Evolutionary conservation across 2,888 invertebrate species (phyloP).

Genomic region (Panorpa germanica): DNA sequence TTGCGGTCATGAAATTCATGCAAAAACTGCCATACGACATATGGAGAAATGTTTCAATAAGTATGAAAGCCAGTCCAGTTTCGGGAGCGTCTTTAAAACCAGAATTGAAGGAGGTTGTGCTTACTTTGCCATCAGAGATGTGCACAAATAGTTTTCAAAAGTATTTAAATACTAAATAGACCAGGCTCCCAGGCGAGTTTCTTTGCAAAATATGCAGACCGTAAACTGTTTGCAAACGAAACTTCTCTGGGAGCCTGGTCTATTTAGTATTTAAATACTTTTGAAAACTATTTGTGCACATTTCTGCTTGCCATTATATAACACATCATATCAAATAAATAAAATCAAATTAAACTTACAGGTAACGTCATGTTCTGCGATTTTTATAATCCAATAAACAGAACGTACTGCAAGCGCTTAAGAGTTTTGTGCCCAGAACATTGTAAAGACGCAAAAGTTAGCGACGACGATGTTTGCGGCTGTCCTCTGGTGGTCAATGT

Average conservation of each 20-base stretch:
- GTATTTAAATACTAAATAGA: too few relatives aligned
- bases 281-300: too few relatives aligned
- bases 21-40: slow-evolving; percentile 80
- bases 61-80: slow-evolving; percentile 93
- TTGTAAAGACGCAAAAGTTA: slow-evolving; percentile 82
- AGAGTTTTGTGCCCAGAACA: slow-evolving; percentile 95
- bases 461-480: slow-evolving; percentile 78
- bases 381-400: slow-evolving; percentile 71
- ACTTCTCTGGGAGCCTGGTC: too few relatives aligned
- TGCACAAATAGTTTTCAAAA: too few relatives aligned
- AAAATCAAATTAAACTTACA: too few relatives aligned
- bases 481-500: slow-evolving; percentile 75
- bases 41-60: slow-evolving; percentile 98
- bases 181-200: too few relatives aligned
- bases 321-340: too few relatives aligned
- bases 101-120: slow-evolving; percentile 69
- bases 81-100: slow-evolving; percentile 87
- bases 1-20: slow-evolving; percentile 90
- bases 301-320: too few relatives aligned
- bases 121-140: too few relatives aligned
- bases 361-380: slow-evolving; percentile 95
- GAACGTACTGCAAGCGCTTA: slow-evolving; percentile 89
- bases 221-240: too few relatives aligned
- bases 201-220: too few relatives aligned
- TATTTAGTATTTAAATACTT: too few relatives aligned